phyloP scores from a whole-genome alignment of 2,888 invertebrate genomes.

The Spisula subtruncata region DNA sequence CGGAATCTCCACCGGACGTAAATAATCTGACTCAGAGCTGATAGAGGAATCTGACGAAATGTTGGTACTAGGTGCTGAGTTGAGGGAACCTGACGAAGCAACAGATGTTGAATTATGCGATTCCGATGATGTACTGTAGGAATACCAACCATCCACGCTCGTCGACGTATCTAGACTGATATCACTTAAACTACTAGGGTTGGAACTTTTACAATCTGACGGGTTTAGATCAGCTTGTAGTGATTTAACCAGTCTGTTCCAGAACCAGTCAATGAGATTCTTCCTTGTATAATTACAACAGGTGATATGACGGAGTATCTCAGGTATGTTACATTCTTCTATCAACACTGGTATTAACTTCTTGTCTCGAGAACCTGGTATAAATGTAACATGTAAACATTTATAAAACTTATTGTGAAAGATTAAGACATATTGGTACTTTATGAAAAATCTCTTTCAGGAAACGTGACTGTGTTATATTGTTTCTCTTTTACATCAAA shows the following conservation, averaged over 20 bases:
- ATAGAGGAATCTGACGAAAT: slow-evolving; percentile 24
- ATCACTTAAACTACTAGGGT: slow-evolving; percentile 31
- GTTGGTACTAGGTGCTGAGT: slow-evolving; percentile 17
- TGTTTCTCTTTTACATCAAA: too few species aligned
- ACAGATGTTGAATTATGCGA: background rate
- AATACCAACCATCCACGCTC: slow-evolving; percentile 50
- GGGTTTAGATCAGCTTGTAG: slow-evolving; percentile 92
- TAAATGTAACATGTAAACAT: background rate
- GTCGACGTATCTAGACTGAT: slow-evolving; percentile 52
- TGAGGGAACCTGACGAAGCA: slow-evolving; percentile 28
- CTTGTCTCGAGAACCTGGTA: slow-evolving; percentile 82
- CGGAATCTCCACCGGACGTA: background rate
- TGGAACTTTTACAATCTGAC: slow-evolving; percentile 37
- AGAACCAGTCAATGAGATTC: slow-evolving; percentile 89
- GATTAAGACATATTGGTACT: too few species aligned
- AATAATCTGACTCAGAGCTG: slow-evolving; percentile 12
- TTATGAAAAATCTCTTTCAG: too few species aligned
- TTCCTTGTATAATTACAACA: slow-evolving; percentile 82
- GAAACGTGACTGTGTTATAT: too few species aligned
- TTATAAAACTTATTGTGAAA: too few species aligned
- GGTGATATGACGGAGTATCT: slow-evolving; percentile 80
- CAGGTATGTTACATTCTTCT: slow-evolving; percentile 76
- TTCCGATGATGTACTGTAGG: slow-evolving; percentile 28
- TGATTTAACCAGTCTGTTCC: slow-evolving; percentile 94
- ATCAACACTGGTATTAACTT: slow-evolving; percentile 84